Conservation (phyloP, 2,113 vertebrate species). For the Crotalus horridus region DNA sequence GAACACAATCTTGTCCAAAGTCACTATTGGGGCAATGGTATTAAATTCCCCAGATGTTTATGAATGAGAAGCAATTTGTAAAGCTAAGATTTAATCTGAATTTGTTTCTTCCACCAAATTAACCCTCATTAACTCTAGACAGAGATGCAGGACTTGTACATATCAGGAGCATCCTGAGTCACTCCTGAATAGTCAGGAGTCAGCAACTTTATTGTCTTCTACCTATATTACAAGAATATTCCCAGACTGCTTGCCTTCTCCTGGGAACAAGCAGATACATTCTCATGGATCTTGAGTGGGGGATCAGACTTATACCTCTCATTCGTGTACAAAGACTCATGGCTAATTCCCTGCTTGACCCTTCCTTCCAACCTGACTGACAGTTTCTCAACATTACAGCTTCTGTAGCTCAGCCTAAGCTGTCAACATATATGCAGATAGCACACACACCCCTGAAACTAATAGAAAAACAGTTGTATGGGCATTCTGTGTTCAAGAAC, state of each 20-base stretch:
- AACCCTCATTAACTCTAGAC: neutral
- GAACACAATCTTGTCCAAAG: neutral
- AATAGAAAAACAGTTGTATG: neutral
- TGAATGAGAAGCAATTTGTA: neutral
- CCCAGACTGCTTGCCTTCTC: neutral
- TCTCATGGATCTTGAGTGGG: neutral
- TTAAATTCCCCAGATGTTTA: neutral
- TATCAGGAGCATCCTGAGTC: neutral
- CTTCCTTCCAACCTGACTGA: neutral
- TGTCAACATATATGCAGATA: neutral
- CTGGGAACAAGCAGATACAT: neutral
- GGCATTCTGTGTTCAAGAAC: neutral
- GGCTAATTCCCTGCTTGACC: neutral
- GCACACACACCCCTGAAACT: neutral
- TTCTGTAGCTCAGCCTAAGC: neutral
- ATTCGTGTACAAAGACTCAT: neutral
- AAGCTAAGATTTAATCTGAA: neutral
- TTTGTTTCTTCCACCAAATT: neutral
- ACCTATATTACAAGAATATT: neutral
- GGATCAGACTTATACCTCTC: neutral
- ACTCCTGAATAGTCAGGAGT: neutral
- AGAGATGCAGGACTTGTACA: neutral
- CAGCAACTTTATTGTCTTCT: neutral
- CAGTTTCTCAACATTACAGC: neutral
- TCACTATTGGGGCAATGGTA: neutral